These are phyloP conservation scores for Laticauda laticaudata DNA, from an alignment of 2,113 vertebrate genomes.

Conservation along the genomic window DNA sequence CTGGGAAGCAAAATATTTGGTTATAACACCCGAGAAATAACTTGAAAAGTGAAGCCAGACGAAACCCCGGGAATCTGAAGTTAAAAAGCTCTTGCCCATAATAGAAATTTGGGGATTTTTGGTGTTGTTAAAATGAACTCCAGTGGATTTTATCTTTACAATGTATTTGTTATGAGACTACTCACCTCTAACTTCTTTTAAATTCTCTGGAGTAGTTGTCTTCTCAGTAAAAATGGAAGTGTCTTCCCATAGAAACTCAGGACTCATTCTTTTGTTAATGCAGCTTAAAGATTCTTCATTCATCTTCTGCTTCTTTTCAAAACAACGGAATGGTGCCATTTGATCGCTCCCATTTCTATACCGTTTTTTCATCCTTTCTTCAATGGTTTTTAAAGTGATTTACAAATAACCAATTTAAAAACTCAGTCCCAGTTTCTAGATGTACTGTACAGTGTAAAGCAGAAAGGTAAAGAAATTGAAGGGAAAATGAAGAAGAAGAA, in stretches of 20 bases:
- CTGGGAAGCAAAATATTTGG: slow-evolving; percentile 20
- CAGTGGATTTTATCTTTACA: background rate
- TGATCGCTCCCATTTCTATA: background rate
- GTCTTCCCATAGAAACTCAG: background rate
- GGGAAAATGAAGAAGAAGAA: background rate
- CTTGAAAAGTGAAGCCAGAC: background rate
- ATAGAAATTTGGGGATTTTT: background rate
- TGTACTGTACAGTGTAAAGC: background rate
- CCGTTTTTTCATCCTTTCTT: background rate
- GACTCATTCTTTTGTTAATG: background rate
- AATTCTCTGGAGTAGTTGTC: background rate
- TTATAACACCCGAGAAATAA: slow-evolving; percentile 1
- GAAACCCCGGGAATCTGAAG: background rate
- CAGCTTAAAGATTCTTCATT: background rate
- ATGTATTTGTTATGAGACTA: background rate
- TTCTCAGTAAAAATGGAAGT: background rate
- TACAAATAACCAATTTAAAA: background rate
- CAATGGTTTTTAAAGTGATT: background rate
- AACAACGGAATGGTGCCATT: slow-evolving; percentile 26
- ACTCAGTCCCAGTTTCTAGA: background rate
- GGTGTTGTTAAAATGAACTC: background rate
- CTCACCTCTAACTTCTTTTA: background rate
- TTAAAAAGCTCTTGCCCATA: background rate
- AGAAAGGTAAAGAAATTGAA: background rate
- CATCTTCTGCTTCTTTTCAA: slow-evolving; percentile 25